Evolutionary conservation across 2,888 invertebrate genomes (phyloP).

Genomic region (Pristionchus fissidentatus): DNA sequence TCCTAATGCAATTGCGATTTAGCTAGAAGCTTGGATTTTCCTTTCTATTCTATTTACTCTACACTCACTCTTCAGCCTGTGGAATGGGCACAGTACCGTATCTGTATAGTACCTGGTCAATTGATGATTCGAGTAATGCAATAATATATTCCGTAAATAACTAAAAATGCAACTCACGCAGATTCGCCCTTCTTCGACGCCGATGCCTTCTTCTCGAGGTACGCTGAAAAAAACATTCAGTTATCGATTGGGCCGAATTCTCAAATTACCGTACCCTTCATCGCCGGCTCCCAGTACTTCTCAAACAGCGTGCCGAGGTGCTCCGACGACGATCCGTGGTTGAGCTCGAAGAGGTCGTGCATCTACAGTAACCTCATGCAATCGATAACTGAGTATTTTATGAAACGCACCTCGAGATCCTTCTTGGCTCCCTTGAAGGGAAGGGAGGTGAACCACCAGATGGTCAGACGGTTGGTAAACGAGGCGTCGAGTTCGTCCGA

Average conservation of each 20-base stretch:
- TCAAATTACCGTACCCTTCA: slow-evolving; percentile 52
- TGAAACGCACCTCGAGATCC: slow-evolving; percentile 59
- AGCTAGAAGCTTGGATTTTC: neutral
- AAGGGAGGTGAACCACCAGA: slow-evolving; percentile 71
- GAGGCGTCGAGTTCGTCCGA: slow-evolving; percentile 67
- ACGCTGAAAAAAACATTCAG: slow-evolving; percentile 49
- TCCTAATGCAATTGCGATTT: too few species aligned
- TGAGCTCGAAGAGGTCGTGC: slow-evolving; percentile 68
- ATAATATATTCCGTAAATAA: neutral
- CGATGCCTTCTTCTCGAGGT: slow-evolving; percentile 46
- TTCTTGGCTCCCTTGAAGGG: slow-evolving; percentile 65
- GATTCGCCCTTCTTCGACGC: slow-evolving; percentile 47
- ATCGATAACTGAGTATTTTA: neutral
- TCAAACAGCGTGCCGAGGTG: slow-evolving; percentile 65
- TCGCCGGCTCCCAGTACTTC: slow-evolving; percentile 63
- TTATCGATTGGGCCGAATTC: neutral
- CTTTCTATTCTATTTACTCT: neutral
- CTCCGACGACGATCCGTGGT: slow-evolving; percentile 61
- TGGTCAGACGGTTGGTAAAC: slow-evolving; percentile 65
- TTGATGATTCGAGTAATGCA: neutral
- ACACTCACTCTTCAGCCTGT: neutral
- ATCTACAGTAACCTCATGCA: slow-evolving; percentile 50
- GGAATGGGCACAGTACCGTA: slow-evolving; percentile 14
- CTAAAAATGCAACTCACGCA: neutral
- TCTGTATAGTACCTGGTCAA: neutral